These are phyloP conservation scores for Myotis planiceps DNA, from an alignment of 2,797 vertebrate species.

Conservation along the genomic window DNA sequence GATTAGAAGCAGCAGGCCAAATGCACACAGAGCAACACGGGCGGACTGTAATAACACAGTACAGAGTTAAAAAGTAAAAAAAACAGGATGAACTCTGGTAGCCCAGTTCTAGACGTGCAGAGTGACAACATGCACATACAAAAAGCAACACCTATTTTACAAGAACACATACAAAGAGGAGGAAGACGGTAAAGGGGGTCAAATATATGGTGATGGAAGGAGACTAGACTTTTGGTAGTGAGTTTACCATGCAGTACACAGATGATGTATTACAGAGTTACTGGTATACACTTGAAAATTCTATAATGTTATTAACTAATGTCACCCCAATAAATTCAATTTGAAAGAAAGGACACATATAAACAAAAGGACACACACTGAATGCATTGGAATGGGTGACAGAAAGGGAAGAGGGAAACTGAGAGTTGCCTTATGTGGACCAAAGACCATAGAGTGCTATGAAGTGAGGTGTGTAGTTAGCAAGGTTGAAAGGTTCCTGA, in stretches of 20 bases:
- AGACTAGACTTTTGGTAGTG: neutral
- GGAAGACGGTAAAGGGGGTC: neutral
- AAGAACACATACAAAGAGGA: neutral
- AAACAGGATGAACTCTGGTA: neutral
- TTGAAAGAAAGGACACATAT: neutral
- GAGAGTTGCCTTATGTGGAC: accelerated
- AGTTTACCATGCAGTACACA: neutral
- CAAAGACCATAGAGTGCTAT: neutral
- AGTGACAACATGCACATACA: too few species aligned
- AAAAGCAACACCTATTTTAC: neutral
- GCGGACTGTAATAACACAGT: neutral
- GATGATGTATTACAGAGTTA: neutral
- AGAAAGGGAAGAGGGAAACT: neutral
- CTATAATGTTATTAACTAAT: neutral
- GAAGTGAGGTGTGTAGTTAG: neutral
- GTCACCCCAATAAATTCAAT: neutral
- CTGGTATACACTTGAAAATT: neutral
- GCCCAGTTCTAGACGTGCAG: neutral
- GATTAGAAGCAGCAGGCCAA: neutral
- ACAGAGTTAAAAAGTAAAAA: neutral
- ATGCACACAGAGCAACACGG: too few species aligned
- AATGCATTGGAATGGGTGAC: neutral
- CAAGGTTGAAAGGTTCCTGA: neutral
- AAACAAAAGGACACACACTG: neutral
- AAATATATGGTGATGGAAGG: neutral